Evolutionary conservation across 23 tunicate species (phyloP).

Genomic region (Ciona savignyi): DNA sequence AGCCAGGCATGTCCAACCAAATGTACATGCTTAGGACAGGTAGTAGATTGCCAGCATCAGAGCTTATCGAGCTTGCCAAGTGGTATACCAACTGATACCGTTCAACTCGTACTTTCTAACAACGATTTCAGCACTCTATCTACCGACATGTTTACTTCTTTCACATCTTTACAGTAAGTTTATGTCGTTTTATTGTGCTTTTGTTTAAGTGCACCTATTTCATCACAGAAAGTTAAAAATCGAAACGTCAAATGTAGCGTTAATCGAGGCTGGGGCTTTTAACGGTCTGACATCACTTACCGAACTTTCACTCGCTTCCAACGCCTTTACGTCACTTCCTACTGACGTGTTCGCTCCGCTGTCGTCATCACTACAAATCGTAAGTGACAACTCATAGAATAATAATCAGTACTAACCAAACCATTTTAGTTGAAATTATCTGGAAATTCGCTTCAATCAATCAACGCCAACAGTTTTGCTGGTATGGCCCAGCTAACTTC

Average conservation of each 20-base stretch:
- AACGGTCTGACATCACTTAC: constrained; percentile 47
- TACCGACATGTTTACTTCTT: constrained; percentile 43
- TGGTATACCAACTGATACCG: constrained; percentile 57
- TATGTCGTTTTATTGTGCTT: not conserved
- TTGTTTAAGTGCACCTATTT: not conserved
- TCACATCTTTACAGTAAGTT: constrained; percentile 37
- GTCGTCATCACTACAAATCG: constrained; percentile 15
- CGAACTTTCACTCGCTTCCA: constrained; percentile 32
- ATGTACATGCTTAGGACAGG: constrained; percentile 41
- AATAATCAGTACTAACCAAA: no score
- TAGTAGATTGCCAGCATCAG: constrained; percentile 68
- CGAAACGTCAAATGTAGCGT: constrained; percentile 24
- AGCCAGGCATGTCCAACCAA: constrained; percentile 39
- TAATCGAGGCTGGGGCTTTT: constrained; percentile 67
- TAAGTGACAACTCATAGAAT: not conserved
- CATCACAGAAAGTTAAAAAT: constrained; percentile 26
- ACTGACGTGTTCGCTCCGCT: constrained; percentile 37
- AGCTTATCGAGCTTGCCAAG: constrained; percentile 41
- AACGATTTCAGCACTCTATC: constrained; percentile 44
- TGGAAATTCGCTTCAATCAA: constrained; percentile 27
- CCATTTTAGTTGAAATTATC: constrained; percentile 40
- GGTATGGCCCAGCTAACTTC: constrained; percentile 38
- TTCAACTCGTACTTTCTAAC: constrained; percentile 23
- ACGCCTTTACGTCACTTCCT: constrained; percentile 32
- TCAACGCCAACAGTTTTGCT: constrained; percentile 20